Percentiles rank a stretch among this genome's conserved stretches.
Conservation (phyloP, 2,797 vertebrate species). For the Perodicticus potto region DNA sequence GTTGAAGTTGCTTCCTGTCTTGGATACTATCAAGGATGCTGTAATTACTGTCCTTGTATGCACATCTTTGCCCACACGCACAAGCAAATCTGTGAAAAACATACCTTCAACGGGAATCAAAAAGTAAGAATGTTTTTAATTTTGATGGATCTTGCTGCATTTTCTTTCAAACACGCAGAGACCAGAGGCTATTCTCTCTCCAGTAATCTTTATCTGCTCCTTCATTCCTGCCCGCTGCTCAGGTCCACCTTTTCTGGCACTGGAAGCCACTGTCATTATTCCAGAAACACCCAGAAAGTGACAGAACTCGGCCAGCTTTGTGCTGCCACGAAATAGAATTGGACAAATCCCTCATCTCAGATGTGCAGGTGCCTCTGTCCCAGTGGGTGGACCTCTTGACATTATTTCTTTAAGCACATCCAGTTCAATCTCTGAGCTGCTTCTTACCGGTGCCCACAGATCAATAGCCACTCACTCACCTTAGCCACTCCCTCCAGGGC, state of each 20-base stretch:
- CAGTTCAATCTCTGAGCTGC: conserved; percentile 1
- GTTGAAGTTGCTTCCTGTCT: conserved; percentile 45
- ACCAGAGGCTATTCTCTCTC: not conserved
- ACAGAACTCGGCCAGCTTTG: not conserved
- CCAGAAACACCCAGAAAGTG: not conserved
- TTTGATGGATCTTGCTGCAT: not conserved
- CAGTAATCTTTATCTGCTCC: not conserved
- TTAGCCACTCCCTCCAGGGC: not conserved
- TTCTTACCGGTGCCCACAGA: not conserved
- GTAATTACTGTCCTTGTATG: not conserved
- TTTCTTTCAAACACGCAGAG: not conserved
- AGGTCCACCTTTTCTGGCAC: not conserved
- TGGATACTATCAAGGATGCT: conserved; percentile 12
- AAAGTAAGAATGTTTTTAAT: conserved; percentile 23
- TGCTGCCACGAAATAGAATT: not conserved
- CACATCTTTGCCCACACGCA: conserved; percentile 39
- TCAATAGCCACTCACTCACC: not conserved
- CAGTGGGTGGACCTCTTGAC: not conserved
- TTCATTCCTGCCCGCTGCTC: not conserved
- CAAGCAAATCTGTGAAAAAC: not conserved
- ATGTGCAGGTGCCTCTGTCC: not conserved
- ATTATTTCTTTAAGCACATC: conserved; percentile 2
- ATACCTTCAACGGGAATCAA: conserved; percentile 38
- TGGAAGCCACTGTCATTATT: not conserved
- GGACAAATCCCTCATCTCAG: not conserved